A percentile compares a stretch with the other conserved stretches of the same genome.
These are phyloP conservation scores for Falco punctatus DNA, from an alignment of 2,113 vertebrate genomes.

Conservation along the genomic window DNA sequence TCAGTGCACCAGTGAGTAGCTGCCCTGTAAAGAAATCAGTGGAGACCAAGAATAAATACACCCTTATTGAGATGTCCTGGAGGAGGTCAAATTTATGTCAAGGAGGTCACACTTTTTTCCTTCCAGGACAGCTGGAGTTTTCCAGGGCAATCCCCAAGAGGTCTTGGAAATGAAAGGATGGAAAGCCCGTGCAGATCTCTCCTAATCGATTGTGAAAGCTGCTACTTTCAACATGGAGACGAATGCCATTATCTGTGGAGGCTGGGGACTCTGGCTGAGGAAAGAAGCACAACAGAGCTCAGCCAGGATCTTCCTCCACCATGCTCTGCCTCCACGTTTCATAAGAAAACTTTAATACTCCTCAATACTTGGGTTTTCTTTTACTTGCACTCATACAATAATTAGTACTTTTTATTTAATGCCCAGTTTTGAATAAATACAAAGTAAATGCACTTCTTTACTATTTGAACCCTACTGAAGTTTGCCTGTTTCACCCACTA, in stretches of 20 bases:
- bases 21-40: not conserved
- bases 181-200: not conserved
- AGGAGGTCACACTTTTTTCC: not conserved
- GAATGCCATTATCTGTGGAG: not conserved
- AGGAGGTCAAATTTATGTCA: not conserved
- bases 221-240: not conserved
- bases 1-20: not conserved
- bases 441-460: not conserved
- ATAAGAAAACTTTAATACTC: not conserved
- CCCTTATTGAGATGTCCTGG: not conserved
- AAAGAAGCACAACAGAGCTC: not conserved
- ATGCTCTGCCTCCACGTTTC: not conserved
- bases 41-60: not conserved
- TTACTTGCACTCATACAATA: fast-evolving
- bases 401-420: not conserved
- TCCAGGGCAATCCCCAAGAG: not conserved
- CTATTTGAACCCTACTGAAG: not conserved
- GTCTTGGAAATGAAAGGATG: not conserved
- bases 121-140: not conserved
- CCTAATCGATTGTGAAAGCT: not conserved
- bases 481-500: not conserved
- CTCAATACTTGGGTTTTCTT: not conserved
- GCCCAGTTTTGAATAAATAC: not conserved
- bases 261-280: fast-evolving
- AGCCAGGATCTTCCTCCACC: not conserved